phyloP scores from a whole-genome alignment of 2,113 vertebrate genomes.

The Ophthalmolycus amberensis region DNA sequence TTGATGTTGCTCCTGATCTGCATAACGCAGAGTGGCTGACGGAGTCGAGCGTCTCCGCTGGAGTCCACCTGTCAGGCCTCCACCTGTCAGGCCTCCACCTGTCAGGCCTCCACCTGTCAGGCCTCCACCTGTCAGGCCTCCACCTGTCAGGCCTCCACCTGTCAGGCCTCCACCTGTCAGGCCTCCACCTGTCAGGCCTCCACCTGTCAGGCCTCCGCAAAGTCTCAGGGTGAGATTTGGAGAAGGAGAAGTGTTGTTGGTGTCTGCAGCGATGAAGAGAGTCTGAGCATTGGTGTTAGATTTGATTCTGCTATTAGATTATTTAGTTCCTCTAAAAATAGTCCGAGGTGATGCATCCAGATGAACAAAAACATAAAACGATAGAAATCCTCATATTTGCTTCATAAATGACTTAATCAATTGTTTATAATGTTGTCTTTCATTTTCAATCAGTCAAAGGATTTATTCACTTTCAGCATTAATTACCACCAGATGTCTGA shows the following conservation, averaged over 20 bases:
- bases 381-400: not conserved
- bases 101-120: slow-evolving; percentile 26
- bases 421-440: not conserved
- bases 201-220: slow-evolving; percentile 58
- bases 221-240: slow-evolving; percentile 13
- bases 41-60: slow-evolving; percentile 59
- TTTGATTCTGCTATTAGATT: not conserved
- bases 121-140: slow-evolving; percentile 62
- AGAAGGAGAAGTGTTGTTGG: not conserved
- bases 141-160: slow-evolving; percentile 48
- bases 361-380: not conserved
- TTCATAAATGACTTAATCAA: not conserved
- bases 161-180: slow-evolving; percentile 76
- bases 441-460: not conserved
- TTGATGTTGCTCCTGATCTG: slow-evolving; percentile 81
- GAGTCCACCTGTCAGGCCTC: slow-evolving; percentile 65
- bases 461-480: not conserved
- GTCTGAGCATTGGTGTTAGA: too few species aligned
- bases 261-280: not conserved
- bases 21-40: slow-evolving; percentile 62
- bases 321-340: too few species aligned
- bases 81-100: slow-evolving; percentile 48
- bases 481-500: not conserved
- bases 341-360: not conserved
- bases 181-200: not conserved